Evolutionary conservation across 1,140 invertebrate species (phyloP).

Genomic region (Aphis craccivora): DNA sequence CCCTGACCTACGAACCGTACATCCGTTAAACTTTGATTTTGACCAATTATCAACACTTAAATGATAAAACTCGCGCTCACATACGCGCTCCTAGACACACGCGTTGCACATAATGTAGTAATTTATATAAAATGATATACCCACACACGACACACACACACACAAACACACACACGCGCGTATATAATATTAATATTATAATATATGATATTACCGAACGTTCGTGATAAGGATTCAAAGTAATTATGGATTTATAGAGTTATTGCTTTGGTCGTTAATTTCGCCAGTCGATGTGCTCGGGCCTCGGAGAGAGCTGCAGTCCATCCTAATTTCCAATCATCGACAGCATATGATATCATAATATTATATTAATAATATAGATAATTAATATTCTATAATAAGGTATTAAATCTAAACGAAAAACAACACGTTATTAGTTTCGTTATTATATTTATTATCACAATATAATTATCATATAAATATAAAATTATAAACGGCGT

Average conservation of each 20-base stretch:
- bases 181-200: not conserved
- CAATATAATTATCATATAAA: not conserved
- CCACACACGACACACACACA: not conserved
- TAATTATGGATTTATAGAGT: not conserved
- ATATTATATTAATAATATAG: not conserved
- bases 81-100: not conserved
- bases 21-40: slow-evolving; percentile 50
- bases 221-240: not conserved
- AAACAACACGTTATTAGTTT: slow-evolving; percentile 26
- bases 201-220: not conserved
- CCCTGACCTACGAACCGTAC: slow-evolving; percentile 29
- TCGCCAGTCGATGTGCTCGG: not conserved
- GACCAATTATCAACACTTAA: slow-evolving; percentile 57
- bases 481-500: not conserved
- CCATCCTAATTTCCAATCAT: not conserved
- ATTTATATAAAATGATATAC: slow-evolving; percentile 1
- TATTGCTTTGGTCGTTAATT: slow-evolving; percentile 15
- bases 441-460: slow-evolving; percentile 4
- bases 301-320: not conserved
- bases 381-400: slow-evolving; percentile 25
- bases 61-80: not conserved
- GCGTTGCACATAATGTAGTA: not conserved
- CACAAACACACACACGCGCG: not conserved
- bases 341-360: not conserved
- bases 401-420: not conserved